Conservation (phyloP, 2,113 vertebrate genomes). For the Peromyscus maniculatus region DNA sequence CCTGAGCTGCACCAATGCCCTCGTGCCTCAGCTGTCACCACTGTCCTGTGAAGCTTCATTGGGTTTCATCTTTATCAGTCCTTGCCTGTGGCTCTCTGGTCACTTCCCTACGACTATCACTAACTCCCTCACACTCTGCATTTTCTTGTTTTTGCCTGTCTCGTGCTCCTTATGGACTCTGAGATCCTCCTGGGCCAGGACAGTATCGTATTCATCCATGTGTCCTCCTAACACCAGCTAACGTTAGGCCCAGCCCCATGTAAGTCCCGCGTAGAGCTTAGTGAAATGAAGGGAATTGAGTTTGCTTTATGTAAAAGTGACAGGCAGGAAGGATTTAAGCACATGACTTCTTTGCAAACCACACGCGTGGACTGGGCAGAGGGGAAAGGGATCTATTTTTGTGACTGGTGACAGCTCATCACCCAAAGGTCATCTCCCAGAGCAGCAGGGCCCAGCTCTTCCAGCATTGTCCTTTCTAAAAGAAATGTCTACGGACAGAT, state of each 20-base stretch:
- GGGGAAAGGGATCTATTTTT: background rate
- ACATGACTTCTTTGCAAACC: conserved; percentile 5
- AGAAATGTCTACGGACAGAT: background rate
- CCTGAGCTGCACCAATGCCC: accelerated
- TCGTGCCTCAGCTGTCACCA: accelerated
- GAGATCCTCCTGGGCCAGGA: background rate
- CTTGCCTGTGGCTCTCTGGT: background rate
- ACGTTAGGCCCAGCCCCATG: background rate
- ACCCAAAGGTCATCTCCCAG: background rate
- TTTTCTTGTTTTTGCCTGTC: background rate
- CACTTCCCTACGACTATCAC: accelerated
- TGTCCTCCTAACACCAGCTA: background rate
- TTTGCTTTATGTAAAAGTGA: background rate
- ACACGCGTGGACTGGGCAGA: conserved; percentile 20
- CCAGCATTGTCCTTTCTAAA: background rate
- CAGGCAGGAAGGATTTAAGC: background rate
- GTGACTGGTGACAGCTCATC: background rate
- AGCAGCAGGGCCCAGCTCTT: background rate
- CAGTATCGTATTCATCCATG: background rate
- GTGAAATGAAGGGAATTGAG: background rate
- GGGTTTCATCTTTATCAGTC: too few species aligned
- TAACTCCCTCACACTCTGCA: background rate
- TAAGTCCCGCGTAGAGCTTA: background rate
- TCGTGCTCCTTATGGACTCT: background rate
- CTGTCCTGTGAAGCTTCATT: too few species aligned